These are phyloP conservation scores for Galerucella calmariensis DNA, from an alignment of 2,888 invertebrate species.

Conservation along the genomic window DNA sequence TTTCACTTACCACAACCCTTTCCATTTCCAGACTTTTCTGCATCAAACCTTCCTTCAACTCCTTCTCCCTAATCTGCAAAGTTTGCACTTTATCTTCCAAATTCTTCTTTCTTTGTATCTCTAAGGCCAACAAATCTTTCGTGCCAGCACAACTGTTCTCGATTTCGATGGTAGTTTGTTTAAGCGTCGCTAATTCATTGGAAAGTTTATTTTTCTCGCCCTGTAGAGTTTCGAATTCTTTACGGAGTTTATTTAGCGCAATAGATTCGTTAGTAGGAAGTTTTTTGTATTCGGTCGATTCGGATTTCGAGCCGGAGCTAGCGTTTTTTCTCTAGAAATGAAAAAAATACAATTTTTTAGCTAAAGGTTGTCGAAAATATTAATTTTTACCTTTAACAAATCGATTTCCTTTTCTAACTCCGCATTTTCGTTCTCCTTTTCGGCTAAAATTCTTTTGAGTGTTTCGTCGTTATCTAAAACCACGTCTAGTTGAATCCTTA, in stretches of 20 bases:
- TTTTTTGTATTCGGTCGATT: conserved; percentile 59
- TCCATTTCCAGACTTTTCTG: conserved; percentile 52
- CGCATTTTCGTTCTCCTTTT: conserved; percentile 66
- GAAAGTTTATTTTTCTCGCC: conserved; percentile 51
- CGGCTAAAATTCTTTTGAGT: conserved; percentile 70
- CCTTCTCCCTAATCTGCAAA: conserved; percentile 48
- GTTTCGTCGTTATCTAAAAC: conserved; percentile 74
- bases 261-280: conserved; percentile 53
- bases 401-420: conserved; percentile 58
- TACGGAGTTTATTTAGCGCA: conserved; percentile 50
- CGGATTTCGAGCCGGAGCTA: conserved; percentile 40
- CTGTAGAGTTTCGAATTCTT: conserved; percentile 48
- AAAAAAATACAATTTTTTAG: no score
- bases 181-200: conserved; percentile 50
- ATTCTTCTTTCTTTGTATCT: conserved; percentile 49
- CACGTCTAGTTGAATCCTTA: conserved; percentile 73
- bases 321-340: conserved; percentile 2
- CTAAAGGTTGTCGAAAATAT: no score
- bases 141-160: conserved; percentile 55
- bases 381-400: conserved; percentile 44
- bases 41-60: conserved; percentile 49
- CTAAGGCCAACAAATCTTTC: conserved; percentile 54
- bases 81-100: conserved; percentile 52
- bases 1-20: conserved; percentile 53
- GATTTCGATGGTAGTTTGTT: conserved; percentile 50